Evolutionary conservation across 2,888 invertebrate species (phyloP).

Genomic region (Tipula lateralis): DNA sequence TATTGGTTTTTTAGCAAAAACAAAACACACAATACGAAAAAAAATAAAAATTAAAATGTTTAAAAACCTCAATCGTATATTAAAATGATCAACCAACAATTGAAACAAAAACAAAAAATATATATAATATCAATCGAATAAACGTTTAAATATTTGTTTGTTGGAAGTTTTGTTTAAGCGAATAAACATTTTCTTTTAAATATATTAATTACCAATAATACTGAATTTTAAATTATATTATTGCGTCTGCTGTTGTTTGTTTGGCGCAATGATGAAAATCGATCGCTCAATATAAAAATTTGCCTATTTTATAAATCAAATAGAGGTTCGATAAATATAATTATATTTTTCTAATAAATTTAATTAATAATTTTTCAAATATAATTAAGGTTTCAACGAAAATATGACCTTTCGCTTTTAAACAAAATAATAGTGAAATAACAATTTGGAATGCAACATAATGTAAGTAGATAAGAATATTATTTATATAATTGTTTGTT

Average conservation of each 20-base stretch:
- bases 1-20: not conserved
- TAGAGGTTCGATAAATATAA: not conserved
- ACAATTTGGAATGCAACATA: not conserved
- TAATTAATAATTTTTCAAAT: not conserved
- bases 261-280: not conserved
- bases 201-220: not conserved
- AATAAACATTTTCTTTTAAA: not conserved
- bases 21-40: not conserved
- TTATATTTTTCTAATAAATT: not conserved
- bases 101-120: not conserved
- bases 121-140: not conserved
- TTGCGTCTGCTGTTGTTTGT: not conserved
- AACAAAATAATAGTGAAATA: not conserved
- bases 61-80: not conserved
- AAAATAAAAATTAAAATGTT: slow-evolving; percentile 12
- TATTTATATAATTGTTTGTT: not conserved
- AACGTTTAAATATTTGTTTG: not conserved
- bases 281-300: no score
- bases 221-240: not conserved
- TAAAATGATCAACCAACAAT: not conserved
- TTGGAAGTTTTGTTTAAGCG: not conserved
- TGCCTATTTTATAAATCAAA: not conserved
- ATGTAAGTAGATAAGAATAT: not conserved
- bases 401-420: not conserved
- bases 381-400: not conserved